Base-by-base conservation (phyloP, 2,113 vertebrate genomes). In the Crotalus horridus region DNA sequence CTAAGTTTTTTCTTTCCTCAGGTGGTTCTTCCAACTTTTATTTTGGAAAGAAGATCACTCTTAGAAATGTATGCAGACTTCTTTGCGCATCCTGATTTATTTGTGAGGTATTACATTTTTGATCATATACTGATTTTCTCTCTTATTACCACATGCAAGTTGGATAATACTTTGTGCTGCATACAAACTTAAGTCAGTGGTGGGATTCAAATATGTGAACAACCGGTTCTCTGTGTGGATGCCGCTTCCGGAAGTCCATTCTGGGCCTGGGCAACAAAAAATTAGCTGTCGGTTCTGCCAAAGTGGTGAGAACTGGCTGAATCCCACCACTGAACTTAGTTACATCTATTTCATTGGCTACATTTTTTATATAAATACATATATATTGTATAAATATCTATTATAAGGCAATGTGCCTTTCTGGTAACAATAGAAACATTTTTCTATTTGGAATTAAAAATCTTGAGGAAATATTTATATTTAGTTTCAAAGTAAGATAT, bases 41-140 rank as follows among this genome's bases (percentile, higher is more conserved):
- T 99, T 96, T 97, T 99, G 94, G 99, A 99, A 96, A 98, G 99
- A 96, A 98, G 99, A 95, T 99, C 99, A 13, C 98, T 99, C 95
- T 96, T 99, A 97, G 99, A 99, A 98, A 99, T 99, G 99, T 99
- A 99, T 89, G 99, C 99, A 85, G 99, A 99, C 96, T 99, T 99
- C 94, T 99, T 99, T 98, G 99, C 99, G 96, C 99, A 99, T 96
- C 99, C 99, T 0, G 99, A 99, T 96, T 96, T 99, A 95, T 99
- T 99, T 97, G 99, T 99, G 96, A 99, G 99, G 99, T 99, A 99
- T 90, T 92, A 93, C 33, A 89, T 94, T 53, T 93, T 59, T 24
- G 43, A 53, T 85, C 59, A 61, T 48, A 85, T 53, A n/a, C 11
- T 56, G 39, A 24, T 64, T 55, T 92, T 89, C 48, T 46, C 13